Evolutionary conservation across 2,113 vertebrate genomes (phyloP), one percentile per base, ranked within the genome.

Genomic region (Thamnophis sirtalis): DNA sequence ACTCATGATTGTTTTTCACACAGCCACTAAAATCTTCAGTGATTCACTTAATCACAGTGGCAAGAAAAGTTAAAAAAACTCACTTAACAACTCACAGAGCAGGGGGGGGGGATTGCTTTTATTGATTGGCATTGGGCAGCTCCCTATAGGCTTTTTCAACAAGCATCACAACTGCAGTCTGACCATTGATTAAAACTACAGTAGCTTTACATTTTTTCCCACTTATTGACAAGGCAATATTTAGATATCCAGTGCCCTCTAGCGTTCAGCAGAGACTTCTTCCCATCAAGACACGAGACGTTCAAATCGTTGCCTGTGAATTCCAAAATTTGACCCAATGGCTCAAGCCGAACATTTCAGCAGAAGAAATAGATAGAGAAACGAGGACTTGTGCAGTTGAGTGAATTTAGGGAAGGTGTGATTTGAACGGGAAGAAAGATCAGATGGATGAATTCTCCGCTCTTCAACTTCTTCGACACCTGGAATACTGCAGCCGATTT

Each of bases 51-150:
- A 33, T 0, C 28, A 15, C 11, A 5, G 4, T n/a, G 60, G 28
- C 63, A n/a, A 68, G 63, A 68, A 68, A 68, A 11, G 0, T 17
- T 5, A 33, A 33, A 13, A 68, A 68, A 68, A 68, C 26, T 5
- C 11, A n/a, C 28, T n/a, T 68, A 68, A 33, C 28, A 17, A 68
- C 63, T 68, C 63, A n/a, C n/a, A 15, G 63, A n/a, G 13, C 63
- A 2, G 0, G 0, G 63, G 13, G 28, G 0, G 33, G 0, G n/a
- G n/a, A 33, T 15, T 0, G 0, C 28, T 33, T n/a, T 15, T n/a
- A 68, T 68, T 13, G 60, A 68, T 68, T 13, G 60, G 60, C 60
- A 54, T 9, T 63, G 26, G 26, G 60, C 60, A 68, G 11, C 28
- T 15, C 11, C 5, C 60, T 13, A 3, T 60, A 68, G 28, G 11